These are phyloP conservation scores for Lepidurus packardi DNA, from an alignment of 1,140 invertebrate genomes.

Conservation along the genomic window DNA sequence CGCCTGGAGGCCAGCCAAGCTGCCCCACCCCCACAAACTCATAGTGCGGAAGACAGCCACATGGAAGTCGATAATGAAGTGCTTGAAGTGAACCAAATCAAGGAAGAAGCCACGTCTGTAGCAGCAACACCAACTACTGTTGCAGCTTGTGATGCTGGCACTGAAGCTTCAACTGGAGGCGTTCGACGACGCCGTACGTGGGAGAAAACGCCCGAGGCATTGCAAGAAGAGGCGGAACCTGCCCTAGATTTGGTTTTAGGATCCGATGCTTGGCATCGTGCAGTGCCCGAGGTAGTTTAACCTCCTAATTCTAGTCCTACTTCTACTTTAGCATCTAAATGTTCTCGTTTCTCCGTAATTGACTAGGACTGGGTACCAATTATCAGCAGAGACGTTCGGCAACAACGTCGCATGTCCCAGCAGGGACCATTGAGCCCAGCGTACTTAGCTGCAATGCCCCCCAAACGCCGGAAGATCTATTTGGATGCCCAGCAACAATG, in stretches of 20 bases:
- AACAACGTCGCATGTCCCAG: constrained; percentile 54
- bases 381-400: constrained; percentile 63
- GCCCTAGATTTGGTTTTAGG: constrained; percentile 50
- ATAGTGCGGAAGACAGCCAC: neutral
- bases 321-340: neutral
- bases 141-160: neutral
- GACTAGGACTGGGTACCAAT: constrained; percentile 73
- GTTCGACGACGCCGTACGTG: constrained; percentile 15
- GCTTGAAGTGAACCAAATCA: constrained; percentile 31
- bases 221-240: constrained; percentile 40
- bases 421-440: constrained; percentile 67
- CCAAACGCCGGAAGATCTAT: constrained; percentile 69
- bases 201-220: constrained; percentile 24
- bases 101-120: constrained; percentile 25
- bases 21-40: neutral
- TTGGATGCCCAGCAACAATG: constrained; percentile 38
- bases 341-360: constrained; percentile 31
- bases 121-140: constrained; percentile 23
- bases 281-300: constrained; percentile 47
- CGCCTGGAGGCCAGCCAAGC: neutral
- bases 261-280: constrained; percentile 53
- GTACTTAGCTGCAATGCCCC: constrained; percentile 73
- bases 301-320: constrained; percentile 29
- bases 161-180: neutral
- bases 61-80: neutral